Base-by-base conservation (phyloP, 2,113 vertebrate species). In the Channa argus region DNA sequence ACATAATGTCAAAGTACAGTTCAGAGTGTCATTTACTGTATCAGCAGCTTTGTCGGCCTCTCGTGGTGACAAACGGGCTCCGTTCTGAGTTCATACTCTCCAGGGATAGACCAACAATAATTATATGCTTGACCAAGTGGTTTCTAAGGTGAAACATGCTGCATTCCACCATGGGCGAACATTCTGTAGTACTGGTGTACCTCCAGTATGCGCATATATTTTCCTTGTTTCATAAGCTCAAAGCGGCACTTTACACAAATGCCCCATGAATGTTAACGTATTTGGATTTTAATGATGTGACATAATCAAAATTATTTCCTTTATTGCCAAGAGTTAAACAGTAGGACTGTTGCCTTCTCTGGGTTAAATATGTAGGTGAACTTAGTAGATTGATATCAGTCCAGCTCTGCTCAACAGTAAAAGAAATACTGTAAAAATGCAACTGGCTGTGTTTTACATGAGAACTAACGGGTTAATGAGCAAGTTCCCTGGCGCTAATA, bases 21-120 rank as follows among this genome's bases (percentile, higher is more conserved):
- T 61, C 33, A 41, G 14, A 77, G 33, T 52, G 61, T 69, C 15
- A 45, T 63, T 86, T 79, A 24, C 24, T 24, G 24, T 24, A 60
- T 15, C 59, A 66, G 61, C 36, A 66, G 63, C 45, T 56, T 63
- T 59, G 73, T 71, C 70, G 62, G 71, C 45, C 56, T 79, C 70
- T 71, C 63, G 5, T 49, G 51, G 63, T 77, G 68, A 65, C 83
- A 77, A 76, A 86, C 74, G 76, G 79, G 79, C 24, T 68, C 75
- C 74, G 68, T 63, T 53, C 49, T 41, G 63, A 72, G 54, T 74
- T 71, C 74, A 45, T 14, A 49, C 65, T 64, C 86, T 61, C 60
- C 47, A 70, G 79, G 86, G 85, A 82, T 53, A 80, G 46, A 64
- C 56, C 60, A 70, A 44, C 64, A 81, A 80, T 63, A 87, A 89